These are phyloP conservation scores for Lithobius niger DNA, from an alignment of 1,140 invertebrate species.

Conservation along the genomic window DNA sequence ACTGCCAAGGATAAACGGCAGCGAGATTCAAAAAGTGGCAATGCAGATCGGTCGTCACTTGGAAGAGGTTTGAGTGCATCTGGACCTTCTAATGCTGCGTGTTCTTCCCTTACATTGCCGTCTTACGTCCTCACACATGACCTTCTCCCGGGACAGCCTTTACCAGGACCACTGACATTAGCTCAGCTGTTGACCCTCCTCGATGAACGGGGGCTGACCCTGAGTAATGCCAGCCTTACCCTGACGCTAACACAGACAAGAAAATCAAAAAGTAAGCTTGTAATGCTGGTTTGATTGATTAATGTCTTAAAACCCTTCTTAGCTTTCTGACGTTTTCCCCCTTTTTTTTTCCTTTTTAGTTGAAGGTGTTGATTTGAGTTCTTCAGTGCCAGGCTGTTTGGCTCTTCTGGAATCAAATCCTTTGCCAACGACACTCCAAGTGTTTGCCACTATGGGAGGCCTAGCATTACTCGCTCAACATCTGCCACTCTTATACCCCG, in stretches of 20 bases:
- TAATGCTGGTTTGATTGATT: not conserved
- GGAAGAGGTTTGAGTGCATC: slow-evolving; percentile 24
- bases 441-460: slow-evolving; percentile 74
- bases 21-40: slow-evolving; percentile 49
- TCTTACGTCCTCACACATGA: slow-evolving; percentile 24
- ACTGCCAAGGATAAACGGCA: slow-evolving; percentile 26
- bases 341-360: not conserved
- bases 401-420: slow-evolving; percentile 21
- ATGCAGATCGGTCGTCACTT: slow-evolving; percentile 29
- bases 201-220: slow-evolving; percentile 38
- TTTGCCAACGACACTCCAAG: slow-evolving; percentile 53
- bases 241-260: not conserved
- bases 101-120: slow-evolving; percentile 34
- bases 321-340: not conserved
- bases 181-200: slow-evolving; percentile 45
- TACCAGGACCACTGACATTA: slow-evolving; percentile 43
- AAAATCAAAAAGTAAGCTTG: not conserved
- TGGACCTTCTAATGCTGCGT: slow-evolving; percentile 32
- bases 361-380: not conserved
- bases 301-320: not conserved
- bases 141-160: slow-evolving; percentile 26
- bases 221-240: slow-evolving; percentile 40
- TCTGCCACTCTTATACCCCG: slow-evolving; percentile 71
- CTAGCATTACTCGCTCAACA: slow-evolving; percentile 71
- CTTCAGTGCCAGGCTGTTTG: not conserved